Base-by-base conservation (phyloP, 2,113 vertebrate genomes). In the Xyliphius kryptos region DNA sequence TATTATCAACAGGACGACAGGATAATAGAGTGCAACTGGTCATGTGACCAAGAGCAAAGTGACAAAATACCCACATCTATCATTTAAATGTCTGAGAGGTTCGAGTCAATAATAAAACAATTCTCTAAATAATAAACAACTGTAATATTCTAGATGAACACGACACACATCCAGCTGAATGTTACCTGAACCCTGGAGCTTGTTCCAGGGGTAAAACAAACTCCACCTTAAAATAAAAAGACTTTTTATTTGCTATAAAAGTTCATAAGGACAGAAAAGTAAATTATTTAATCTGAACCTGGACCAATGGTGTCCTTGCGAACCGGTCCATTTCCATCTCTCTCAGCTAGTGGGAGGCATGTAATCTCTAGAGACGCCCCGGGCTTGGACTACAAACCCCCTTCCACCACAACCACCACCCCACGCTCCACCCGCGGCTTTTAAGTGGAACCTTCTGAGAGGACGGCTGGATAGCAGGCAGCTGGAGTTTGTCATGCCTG, bases 401-500 rank as follows among this genome's bases (percentile, higher is more conserved):
- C 32, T 16, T 9, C 15, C 21, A 3, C 22, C 22, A 3, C 22
- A 3, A 3, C 22, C 22, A 3, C 22, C 22, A 3, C 22, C 6
- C 22, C 22, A 26, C 3, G 6, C 6, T 6, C 22, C 52, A 58
- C 57, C 54, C 58, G 21, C 50, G 46, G 56, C 74, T 56, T 74
- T 81, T 89, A 84, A 87, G 78, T 84, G 76, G 81, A 83, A 85
- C 81, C 80, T 79, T 80, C 75, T 83, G 71, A 73, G 75, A 70
- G 72, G 71, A 63, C 66, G 61, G 57, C 52, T 59, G 68, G 44
- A 37, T 19, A 60, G 66, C 0, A 71, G 78, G 74, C 92, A 96
- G 94, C 92, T 97, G 95, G 87, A 86, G 81, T 90, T 80, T 90
- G 89, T 98, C 93, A 91, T 69, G 77, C 77, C 76, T 85, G 87